These are phyloP conservation scores for Rhinatrema bivittatum DNA, from an alignment of 2,797 vertebrate species.

Conservation along the genomic window DNA sequence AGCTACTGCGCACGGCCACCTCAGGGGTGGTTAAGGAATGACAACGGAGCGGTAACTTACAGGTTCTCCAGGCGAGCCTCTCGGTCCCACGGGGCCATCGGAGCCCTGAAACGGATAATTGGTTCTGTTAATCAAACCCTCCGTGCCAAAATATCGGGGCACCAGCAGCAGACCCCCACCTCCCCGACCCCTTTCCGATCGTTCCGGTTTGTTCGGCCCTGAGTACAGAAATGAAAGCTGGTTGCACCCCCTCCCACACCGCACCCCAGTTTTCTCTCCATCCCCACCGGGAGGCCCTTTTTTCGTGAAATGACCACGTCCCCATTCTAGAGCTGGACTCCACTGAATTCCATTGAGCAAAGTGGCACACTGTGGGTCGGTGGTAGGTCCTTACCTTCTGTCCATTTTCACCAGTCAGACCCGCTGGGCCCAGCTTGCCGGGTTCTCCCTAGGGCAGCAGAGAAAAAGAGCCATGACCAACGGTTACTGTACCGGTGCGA, in stretches of 20 bases:
- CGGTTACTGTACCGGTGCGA: no score
- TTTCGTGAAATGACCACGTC: not conserved
- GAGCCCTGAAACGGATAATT: slow-evolving; percentile 58
- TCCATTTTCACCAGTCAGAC: slow-evolving; percentile 69
- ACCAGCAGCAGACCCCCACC: no score
- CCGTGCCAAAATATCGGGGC: no score
- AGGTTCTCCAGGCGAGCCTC: slow-evolving; percentile 82
- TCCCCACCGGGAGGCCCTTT: not conserved
- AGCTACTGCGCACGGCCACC: no score
- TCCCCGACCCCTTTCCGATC: no score
- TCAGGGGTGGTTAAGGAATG: no score
- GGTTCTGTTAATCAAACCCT: not conserved
- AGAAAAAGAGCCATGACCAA: not conserved
- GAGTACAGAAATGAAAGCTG: no score
- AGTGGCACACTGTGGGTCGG: no score
- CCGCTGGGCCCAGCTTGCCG: slow-evolving; percentile 65
- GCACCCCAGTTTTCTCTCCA: not conserved
- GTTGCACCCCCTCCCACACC: no score
- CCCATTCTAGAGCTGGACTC: not conserved
- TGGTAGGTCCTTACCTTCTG: slow-evolving; percentile 61
- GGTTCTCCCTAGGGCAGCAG: slow-evolving; percentile 66
- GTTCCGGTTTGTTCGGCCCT: not conserved
- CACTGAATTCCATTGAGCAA: not conserved
- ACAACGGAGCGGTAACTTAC: slow-evolving; percentile 78
- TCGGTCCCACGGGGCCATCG: slow-evolving; percentile 73